Conservation (phyloP, 2,888 invertebrate genomes). For the Seira musarum region DNA sequence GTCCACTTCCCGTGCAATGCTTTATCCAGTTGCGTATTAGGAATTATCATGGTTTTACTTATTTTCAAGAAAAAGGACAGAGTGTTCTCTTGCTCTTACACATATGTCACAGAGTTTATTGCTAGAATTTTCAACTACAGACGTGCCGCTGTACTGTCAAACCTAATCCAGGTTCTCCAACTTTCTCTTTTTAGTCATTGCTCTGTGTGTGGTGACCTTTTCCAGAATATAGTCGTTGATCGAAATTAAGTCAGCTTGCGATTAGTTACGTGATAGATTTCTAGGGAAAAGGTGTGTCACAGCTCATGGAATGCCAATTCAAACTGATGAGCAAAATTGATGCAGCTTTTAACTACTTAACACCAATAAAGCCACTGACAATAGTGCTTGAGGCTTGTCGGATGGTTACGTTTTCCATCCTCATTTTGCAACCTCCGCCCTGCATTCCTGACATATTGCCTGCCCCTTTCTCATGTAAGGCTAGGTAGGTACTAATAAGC, state of each 20-base stretch:
- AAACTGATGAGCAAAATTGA: neutral
- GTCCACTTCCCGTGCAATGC: neutral
- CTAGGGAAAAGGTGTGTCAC: neutral
- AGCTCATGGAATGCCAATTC: neutral
- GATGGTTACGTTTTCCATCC: conserved; percentile 38
- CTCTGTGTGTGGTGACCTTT: neutral
- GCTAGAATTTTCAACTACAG: neutral
- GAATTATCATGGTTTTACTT: neutral
- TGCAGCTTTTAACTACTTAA: conserved; percentile 44
- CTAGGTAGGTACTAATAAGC: too few relatives aligned
- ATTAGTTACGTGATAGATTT: neutral
- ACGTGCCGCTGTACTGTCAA: neutral
- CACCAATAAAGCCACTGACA: conserved; percentile 48
- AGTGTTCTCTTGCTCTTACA: neutral
- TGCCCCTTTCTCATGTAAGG: neutral
- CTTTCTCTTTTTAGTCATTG: neutral
- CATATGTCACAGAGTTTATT: neutral
- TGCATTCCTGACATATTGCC: conserved; percentile 4
- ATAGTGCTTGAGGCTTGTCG: conserved; percentile 42
- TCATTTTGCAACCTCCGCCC: conserved; percentile 1
- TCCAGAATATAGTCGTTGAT: neutral
- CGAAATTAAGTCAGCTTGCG: neutral
- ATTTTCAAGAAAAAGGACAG: too few relatives aligned
- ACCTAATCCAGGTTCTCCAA: neutral
- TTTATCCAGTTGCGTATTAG: conserved; percentile 11